Evolutionary conservation across 2,888 invertebrate genomes (phyloP).

Genomic region (Myopa tessellatipennis): DNA sequence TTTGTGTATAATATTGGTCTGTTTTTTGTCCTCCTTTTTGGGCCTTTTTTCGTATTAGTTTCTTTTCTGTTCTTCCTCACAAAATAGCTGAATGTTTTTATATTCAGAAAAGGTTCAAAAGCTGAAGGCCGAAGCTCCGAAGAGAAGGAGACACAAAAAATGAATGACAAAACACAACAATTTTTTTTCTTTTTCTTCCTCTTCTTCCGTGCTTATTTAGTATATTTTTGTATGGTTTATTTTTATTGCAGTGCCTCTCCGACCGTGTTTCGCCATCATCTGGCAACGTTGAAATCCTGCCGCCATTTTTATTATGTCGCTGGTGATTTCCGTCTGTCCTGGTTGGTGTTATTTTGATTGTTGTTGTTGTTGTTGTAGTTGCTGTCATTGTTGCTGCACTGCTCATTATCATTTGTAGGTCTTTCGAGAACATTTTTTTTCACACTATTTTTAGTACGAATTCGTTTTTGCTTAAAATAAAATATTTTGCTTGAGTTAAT

Average conservation of each 20-base stretch:
- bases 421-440: conserved; percentile 5
- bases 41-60: too few species aligned
- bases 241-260: too few species aligned
- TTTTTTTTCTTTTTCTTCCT: not conserved
- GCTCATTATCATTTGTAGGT: conserved; percentile 23
- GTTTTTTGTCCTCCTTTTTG: too few species aligned
- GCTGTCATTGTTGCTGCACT: not conserved
- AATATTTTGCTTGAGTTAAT: not conserved
- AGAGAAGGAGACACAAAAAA: too few species aligned
- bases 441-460: not conserved
- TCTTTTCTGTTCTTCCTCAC: too few species aligned
- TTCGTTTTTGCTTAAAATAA: not conserved
- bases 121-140: too few species aligned
- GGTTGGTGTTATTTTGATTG: not conserved
- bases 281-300: not conserved
- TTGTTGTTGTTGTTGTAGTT: not conserved
- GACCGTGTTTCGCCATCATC: too few species aligned
- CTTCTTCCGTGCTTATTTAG: not conserved
- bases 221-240: too few species aligned
- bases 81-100: too few species aligned
- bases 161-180: too few species aligned
- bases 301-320: conserved; percentile 16
- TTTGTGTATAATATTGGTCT: too few species aligned
- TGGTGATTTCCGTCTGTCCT: not conserved
- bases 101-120: too few species aligned